Evolutionary conservation across 2,797 vertebrate species (phyloP), one percentile per base, ranked within the genome.

Genomic region (Parotocinclus haroldoi): DNA sequence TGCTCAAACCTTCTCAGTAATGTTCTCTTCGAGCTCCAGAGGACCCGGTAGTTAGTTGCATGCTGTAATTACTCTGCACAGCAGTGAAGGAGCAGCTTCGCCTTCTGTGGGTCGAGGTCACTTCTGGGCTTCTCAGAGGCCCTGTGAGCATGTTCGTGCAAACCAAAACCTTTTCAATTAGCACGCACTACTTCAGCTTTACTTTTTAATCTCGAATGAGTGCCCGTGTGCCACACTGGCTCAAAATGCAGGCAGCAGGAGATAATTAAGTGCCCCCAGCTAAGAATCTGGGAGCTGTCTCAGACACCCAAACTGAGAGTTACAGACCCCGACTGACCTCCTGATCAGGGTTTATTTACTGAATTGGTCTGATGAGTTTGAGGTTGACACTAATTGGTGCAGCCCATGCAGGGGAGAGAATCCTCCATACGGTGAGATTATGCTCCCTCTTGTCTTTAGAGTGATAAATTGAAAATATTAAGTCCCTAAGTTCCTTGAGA

Each of bases 401-500:
- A 8, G 39, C 54, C 12, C 17, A 45, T 56, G 40, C 48, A 37
- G 54, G 64, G 17, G 44, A 61, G 52, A 64, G 54, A 63, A 60
- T 57, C 50, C 58, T 44, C 37, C n/a, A 66, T 56, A 76, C 27
- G 27, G 27, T 5, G 27, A 38, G 66, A 57, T 72, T 58, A 72
- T 61, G 72, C 63, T 58, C 11, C n/a, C 17, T 76, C 63, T 40
- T 40, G 52, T 44, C 52, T 27, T 66, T 37, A 65, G 69, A 74
- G 70, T 27, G 27, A 50, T 58, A 62, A 66, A 74, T 51, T 53
- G 44, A 36, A 46, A 45, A 36, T 52, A 55, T 60, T 51, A 73
- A 71, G 68, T 69, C 27, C 27, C 27, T 5, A 5, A 27, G 2
- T 27, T 27, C 27, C 27, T 27, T 27, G 27, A 27, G 27, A 27